phyloP scores from a whole-genome alignment of 2,797 vertebrate species.

The Protonibea diacanthus region DNA sequence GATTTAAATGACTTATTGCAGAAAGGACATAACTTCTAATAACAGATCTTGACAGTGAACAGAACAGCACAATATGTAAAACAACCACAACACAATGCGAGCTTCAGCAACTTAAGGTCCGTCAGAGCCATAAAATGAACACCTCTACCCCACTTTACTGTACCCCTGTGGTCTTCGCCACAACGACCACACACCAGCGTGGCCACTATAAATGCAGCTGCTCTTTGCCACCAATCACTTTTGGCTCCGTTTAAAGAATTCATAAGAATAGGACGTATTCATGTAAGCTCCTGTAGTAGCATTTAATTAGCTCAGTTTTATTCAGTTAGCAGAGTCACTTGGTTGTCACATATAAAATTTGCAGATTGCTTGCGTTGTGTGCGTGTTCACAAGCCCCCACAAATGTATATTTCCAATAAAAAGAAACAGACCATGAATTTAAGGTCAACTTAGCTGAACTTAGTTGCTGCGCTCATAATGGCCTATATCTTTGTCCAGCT shows the following conservation, averaged over 20 bases:
- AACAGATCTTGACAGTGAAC: not conserved
- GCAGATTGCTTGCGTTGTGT: not conserved
- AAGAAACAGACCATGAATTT: not conserved
- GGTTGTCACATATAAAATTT: not conserved
- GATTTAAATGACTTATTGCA: conserved; percentile 18
- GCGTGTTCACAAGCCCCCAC: not conserved
- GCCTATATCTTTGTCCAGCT: not conserved
- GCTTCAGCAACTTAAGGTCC: not conserved
- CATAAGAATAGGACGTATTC: not conserved
- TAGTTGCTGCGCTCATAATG: not conserved
- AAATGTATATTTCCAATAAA: not conserved
- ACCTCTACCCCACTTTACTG: not conserved
- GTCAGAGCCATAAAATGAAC: not conserved
- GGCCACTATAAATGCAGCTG: conserved; percentile 9
- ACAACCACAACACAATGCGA: not conserved
- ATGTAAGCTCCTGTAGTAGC: not conserved
- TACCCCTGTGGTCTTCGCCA: not conserved
- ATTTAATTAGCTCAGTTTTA: not conserved
- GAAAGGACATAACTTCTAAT: not conserved
- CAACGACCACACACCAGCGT: not conserved
- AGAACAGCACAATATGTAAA: not conserved
- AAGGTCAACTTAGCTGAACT: not conserved
- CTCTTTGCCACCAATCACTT: not conserved
- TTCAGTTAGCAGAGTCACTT: not conserved
- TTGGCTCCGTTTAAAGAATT: not conserved